These are phyloP conservation scores for Hydrozoanthus tunicans DNA, from an alignment of 64 coral and sea anemone species.

Conservation along the genomic window DNA sequence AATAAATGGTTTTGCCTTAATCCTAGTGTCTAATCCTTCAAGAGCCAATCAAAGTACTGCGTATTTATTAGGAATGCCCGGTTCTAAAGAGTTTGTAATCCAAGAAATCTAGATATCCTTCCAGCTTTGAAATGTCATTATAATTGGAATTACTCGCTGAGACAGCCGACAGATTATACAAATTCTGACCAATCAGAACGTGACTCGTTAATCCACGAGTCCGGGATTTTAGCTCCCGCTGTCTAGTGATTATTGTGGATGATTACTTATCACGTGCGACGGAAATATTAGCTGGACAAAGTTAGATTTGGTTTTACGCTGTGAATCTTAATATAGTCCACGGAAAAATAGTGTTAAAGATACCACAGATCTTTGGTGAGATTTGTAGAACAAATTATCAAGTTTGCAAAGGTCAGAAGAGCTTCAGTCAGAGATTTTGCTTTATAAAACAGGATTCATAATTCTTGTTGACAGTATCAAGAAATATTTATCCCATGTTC, in stretches of 20 bases:
- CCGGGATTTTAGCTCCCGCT: not conserved
- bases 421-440: too few relatives aligned
- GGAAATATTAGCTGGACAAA: conserved; percentile 7
- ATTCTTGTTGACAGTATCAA: not conserved
- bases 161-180: conserved; percentile 50
- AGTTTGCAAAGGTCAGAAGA: not conserved
- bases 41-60: conserved; percentile 12
- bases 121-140: conserved; percentile 34
- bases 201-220: not conserved
- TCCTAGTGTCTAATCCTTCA: conserved; percentile 33
- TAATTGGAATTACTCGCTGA: conserved; percentile 6
- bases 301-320: conserved; percentile 21
- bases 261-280: conserved; percentile 16
- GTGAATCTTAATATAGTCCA: not conserved
- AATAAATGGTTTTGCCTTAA: conserved; percentile 51
- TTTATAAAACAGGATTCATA: too few relatives aligned
- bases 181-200: not conserved
- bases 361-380: not conserved
- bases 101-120: conserved; percentile 30
- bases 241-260: not conserved
- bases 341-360: not conserved
- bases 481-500: not conserved
- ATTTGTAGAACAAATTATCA: conserved; percentile 6
- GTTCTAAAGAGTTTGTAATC: conserved; percentile 34
- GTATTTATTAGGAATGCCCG: not conserved